Evolutionary conservation across 2,888 invertebrate species (phyloP), one percentile per base, ranked within the genome.

Genomic region (Leptura quadrifasciata): DNA sequence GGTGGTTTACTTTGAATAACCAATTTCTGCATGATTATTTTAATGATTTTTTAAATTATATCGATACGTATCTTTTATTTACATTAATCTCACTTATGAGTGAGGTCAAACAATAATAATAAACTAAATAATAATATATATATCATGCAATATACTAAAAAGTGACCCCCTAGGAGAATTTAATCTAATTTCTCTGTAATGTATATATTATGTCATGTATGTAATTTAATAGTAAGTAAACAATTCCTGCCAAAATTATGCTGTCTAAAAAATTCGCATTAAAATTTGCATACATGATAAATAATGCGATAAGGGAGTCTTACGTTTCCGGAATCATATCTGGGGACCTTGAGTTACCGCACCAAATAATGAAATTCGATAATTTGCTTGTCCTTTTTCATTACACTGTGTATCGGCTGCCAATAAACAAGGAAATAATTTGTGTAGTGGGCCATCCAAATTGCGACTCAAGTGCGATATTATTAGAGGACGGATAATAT

Each of bases 261-360:
- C 17, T 24, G 20, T 39, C 63, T 21, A 47, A 52, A 65, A 65
- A 21, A 52, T 47, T 39, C 52, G 10, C 27, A 52, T 52, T 69
- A 10, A 58, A 69, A 60, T 71, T 71, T 60, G 47, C 71, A 61
- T 47, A 52, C 71, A 72, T 75, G 76, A 78, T 78, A 78, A 78
- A 74, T 61, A 76, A 63, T 61, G 67, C 64, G 79, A 75, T 77
- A 79, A 75, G 72, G 63, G 52, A 55, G 68, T 77, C 75, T 77
- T 77, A 77, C 72, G 71, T 75, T 79, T 79, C 79, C 79, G 76
- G 74, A 63, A 75, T 67, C 67, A 79, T 83, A 83, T 83, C 79
- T 75, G 54, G 57, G 67, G 76, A 79, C 83, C 81, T 83, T 81
- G 80, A 75, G 79, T 79, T 80, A 82, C 81, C 81, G 76, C 80